phyloP scores from a whole-genome alignment of 2,113 vertebrate genomes.

The Leptodactylus fuscus region DNA sequence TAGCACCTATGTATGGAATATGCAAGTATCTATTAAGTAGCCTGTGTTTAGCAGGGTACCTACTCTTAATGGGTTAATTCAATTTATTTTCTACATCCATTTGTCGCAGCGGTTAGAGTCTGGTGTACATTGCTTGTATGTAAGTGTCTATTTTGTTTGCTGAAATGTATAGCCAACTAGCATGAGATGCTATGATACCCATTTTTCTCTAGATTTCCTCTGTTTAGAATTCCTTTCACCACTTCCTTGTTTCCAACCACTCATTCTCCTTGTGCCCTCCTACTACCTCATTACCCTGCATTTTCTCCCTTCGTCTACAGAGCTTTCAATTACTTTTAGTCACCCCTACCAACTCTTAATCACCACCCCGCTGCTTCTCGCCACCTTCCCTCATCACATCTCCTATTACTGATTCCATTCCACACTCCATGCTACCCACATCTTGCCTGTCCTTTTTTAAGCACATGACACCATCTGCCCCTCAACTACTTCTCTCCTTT shows the following conservation, averaged over 20 bases:
- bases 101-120: too few species aligned
- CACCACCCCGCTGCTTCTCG: constrained; percentile 3
- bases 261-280: neutral
- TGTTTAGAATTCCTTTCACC: constrained; percentile 22
- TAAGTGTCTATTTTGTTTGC: too few species aligned
- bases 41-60: neutral
- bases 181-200: too few species aligned
- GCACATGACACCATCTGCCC: constrained; percentile 21
- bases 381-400: neutral
- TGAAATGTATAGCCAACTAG: too few species aligned
- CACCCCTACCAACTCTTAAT: constrained; percentile 22
- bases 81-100: too few species aligned
- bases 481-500: constrained; percentile 20
- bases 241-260: neutral
- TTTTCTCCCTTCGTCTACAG: constrained; percentile 3
- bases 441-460: neutral
- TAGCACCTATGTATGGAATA: too few species aligned
- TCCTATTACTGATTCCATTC: constrained; percentile 9
- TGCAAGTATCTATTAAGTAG: too few species aligned
- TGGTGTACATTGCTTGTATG: too few species aligned
- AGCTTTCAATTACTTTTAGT: constrained; percentile 20
- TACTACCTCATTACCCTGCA: neutral
- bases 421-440: constrained; percentile 21
- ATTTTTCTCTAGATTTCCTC: neutral
- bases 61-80: neutral